phyloP scores from a whole-genome alignment of 2,888 invertebrate genomes.

The Caenorhabditis sp. region DNA sequence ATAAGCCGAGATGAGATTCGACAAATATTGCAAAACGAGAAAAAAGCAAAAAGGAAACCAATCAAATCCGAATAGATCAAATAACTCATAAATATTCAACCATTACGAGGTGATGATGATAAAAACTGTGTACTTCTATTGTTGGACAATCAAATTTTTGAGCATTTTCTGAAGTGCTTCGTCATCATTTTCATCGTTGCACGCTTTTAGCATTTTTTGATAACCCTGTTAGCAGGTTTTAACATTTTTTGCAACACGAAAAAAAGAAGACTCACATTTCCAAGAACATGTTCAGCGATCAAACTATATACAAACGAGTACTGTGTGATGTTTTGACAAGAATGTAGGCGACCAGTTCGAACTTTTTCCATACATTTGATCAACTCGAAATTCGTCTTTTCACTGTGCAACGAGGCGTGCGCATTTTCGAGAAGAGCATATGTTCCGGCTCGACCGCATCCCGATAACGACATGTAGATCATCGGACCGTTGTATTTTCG shows the following conservation, averaged over 20 bases:
- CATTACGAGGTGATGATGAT: no score
- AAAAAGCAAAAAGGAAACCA: slow-evolving; percentile 9
- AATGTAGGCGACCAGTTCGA: slow-evolving; percentile 39
- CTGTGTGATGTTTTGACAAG: slow-evolving; percentile 39
- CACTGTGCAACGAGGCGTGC: slow-evolving; percentile 11
- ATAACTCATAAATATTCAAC: not conserved
- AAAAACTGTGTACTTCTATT: slow-evolving; percentile 2
- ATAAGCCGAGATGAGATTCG: slow-evolving; percentile 27
- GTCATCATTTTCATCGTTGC: slow-evolving; percentile 9
- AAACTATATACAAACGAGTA: slow-evolving; percentile 34
- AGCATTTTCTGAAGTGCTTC: slow-evolving; percentile 8
- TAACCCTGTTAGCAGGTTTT: slow-evolving; percentile 8
- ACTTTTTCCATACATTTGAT: slow-evolving; percentile 28
- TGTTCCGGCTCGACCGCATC: slow-evolving; percentile 56
- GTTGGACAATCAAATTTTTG: slow-evolving; percentile 18
- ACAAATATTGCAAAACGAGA: slow-evolving; percentile 19
- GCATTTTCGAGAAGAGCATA: slow-evolving; percentile 45
- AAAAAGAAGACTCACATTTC: slow-evolving; percentile 22
- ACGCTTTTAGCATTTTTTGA: slow-evolving; percentile 5
- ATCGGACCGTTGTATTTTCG: slow-evolving; percentile 40
- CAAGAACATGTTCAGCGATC: slow-evolving; percentile 40
- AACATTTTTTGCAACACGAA: not conserved
- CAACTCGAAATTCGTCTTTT: slow-evolving; percentile 13
- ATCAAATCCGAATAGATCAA: slow-evolving; percentile 14
- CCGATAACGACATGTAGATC: slow-evolving; percentile 50